Percentiles rank a stretch among this genome's conserved stretches.
Evolutionary conservation across 2,113 vertebrate genomes (phyloP).

Genomic region (Salvelinus namaycush): DNA sequence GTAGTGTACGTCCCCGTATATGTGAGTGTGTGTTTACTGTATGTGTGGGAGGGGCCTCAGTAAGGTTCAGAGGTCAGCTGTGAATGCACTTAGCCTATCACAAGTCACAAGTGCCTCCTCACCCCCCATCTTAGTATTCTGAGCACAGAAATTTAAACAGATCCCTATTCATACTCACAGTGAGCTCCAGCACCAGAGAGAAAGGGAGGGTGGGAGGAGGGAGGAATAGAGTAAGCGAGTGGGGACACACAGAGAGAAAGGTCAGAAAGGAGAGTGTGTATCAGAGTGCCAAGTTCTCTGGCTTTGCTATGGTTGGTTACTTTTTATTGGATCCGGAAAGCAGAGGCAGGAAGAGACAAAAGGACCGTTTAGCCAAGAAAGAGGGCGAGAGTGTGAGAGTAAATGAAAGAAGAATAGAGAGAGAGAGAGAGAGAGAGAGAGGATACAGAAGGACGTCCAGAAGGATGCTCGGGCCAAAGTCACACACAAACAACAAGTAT

Average conservation of each 20-base stretch:
- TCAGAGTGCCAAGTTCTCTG: conserved; percentile 48
- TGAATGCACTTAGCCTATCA: conserved; percentile 62
- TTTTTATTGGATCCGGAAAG: conserved; percentile 52
- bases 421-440: background rate
- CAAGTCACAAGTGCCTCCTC: conserved; percentile 46
- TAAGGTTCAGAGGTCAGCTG: conserved; percentile 68
- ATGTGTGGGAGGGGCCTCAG: conserved; percentile 61
- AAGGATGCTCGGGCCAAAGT: background rate
- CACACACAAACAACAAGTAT: conserved; percentile 37
- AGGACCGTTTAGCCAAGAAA: conserved; percentile 33
- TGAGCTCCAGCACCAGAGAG: conserved; percentile 51
- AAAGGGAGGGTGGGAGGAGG: conserved; percentile 10
- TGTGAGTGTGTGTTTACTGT: conserved; percentile 40
- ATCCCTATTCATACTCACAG: conserved; percentile 73
- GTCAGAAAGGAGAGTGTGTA: conserved; percentile 56
- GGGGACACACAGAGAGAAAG: conserved; percentile 41
- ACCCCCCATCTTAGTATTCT: conserved; percentile 69
- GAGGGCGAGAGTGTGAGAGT: conserved; percentile 8
- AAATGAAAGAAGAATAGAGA: conserved; percentile 8
- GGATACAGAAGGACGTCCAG: conserved; percentile 5
- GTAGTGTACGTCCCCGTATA: background rate
- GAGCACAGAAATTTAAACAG: conserved; percentile 70
- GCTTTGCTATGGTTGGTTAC: conserved; percentile 49
- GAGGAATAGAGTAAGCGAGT: background rate
- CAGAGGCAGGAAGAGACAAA: conserved; percentile 49